Evolutionary conservation across 2,797 vertebrate species (phyloP).

Genomic region (Epinephelus coioides): DNA sequence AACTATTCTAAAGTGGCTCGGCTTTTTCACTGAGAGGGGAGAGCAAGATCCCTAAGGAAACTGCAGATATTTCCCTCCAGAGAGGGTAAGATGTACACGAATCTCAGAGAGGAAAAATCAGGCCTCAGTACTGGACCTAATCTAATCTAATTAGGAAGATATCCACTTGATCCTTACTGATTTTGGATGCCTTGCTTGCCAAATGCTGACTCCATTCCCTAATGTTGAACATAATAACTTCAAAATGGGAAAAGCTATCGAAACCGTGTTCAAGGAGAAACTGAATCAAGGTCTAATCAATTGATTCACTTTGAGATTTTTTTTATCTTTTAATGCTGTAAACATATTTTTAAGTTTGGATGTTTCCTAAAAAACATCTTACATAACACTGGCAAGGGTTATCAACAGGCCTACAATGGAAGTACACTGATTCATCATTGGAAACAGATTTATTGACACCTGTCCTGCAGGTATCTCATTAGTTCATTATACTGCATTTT

Average conservation of each 20-base stretch:
- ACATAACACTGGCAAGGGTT: not conserved
- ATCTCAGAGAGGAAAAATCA: constrained; percentile 35
- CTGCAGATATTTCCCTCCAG: constrained; percentile 29
- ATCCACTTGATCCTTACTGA: constrained; percentile 58
- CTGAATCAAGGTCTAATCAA: not conserved
- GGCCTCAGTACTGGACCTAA: constrained; percentile 49
- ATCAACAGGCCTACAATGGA: not conserved
- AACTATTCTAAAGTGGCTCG: constrained; percentile 13
- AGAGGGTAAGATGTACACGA: constrained; percentile 30
- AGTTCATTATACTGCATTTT: not conserved
- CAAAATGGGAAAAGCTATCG: constrained; percentile 28
- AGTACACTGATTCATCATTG: not conserved
- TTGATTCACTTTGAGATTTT: not conserved
- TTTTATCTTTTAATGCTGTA: not conserved
- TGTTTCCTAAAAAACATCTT: constrained; percentile 11
- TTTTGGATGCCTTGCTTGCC: constrained; percentile 39
- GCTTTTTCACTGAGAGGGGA: constrained; percentile 22
- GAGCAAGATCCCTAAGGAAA: constrained; percentile 45
- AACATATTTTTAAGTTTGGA: constrained; percentile 6
- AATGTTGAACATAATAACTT: constrained; percentile 31
- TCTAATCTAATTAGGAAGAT: constrained; percentile 67
- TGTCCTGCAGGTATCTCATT: constrained; percentile 3
- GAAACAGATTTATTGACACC: not conserved
- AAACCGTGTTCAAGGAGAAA: constrained; percentile 23
- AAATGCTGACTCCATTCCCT: constrained; percentile 45